These are phyloP conservation scores for Phylloscopus whistleri DNA, from an alignment of 2,113 vertebrate genomes.

Conservation along the genomic window DNA sequence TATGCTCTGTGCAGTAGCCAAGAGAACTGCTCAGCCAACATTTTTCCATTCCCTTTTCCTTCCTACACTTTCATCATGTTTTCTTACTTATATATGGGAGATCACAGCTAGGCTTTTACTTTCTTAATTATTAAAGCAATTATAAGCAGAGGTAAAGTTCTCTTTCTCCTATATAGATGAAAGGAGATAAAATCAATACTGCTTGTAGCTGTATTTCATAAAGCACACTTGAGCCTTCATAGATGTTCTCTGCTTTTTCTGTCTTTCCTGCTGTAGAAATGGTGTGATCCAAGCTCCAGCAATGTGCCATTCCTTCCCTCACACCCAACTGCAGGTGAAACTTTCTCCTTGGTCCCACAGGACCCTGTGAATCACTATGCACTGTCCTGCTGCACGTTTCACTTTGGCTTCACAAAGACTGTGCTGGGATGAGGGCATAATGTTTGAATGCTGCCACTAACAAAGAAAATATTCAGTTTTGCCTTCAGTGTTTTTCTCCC, in stretches of 20 bases:
- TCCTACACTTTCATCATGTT: not conserved
- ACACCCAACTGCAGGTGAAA: not conserved
- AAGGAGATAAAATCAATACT: not conserved
- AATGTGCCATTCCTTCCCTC: not conserved
- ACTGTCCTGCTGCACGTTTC: not conserved
- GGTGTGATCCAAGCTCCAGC: not conserved
- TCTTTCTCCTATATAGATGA: not conserved
- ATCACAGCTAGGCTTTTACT: not conserved
- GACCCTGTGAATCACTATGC: not conserved
- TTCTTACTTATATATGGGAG: not conserved
- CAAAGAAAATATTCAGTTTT: not conserved
- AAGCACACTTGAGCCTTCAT: not conserved
- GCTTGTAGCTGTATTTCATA: conserved; percentile 11
- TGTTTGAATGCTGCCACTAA: not conserved
- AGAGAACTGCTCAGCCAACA: not conserved
- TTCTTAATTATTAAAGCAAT: conserved; percentile 17
- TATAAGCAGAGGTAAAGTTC: not conserved
- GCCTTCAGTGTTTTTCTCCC: not conserved
- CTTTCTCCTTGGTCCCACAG: not conserved
- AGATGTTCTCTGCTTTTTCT: not conserved
- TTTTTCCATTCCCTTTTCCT: not conserved
- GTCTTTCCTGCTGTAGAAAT: not conserved
- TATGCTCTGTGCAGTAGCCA: not conserved
- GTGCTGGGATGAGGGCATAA: not conserved
- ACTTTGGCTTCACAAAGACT: not conserved